phyloP scores from a whole-genome alignment of 2,113 vertebrate genomes.

The Ctenodactylus gundi region DNA sequence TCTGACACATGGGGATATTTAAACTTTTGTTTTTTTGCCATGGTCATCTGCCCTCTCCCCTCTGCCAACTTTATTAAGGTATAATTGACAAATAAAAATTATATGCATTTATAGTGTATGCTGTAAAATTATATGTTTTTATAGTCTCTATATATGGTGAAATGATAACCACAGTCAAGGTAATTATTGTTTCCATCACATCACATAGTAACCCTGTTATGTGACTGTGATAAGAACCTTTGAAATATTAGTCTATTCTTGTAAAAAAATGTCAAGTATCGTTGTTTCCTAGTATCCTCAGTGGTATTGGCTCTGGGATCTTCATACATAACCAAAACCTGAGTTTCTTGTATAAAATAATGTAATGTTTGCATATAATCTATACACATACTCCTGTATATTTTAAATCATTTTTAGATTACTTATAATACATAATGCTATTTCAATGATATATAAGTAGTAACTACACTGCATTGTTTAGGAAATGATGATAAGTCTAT shows the following conservation, averaged over 20 bases:
- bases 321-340: not conserved
- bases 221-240: not conserved
- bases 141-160: not conserved
- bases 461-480: not conserved
- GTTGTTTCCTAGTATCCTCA: not conserved
- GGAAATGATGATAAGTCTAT: not conserved
- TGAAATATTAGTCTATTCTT: not conserved
- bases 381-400: not conserved
- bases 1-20: not conserved
- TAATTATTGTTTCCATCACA: not conserved
- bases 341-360: not conserved
- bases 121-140: not conserved
- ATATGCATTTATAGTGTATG: not conserved
- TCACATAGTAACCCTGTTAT: not conserved
- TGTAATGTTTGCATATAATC: not conserved
- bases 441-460: not conserved
- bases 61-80: not conserved
- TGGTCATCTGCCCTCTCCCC: not conserved
- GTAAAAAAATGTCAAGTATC: not conserved
- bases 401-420: not conserved
- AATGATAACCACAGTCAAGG: not conserved
- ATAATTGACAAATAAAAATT: not conserved
- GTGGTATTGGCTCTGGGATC: not conserved
- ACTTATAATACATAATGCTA: not conserved
- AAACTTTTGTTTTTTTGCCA: not conserved